Percentiles rank a stretch among this genome's conserved stretches.
Conservation (phyloP, 2,888 invertebrate genomes). For the Amphimallon solstitiale region DNA sequence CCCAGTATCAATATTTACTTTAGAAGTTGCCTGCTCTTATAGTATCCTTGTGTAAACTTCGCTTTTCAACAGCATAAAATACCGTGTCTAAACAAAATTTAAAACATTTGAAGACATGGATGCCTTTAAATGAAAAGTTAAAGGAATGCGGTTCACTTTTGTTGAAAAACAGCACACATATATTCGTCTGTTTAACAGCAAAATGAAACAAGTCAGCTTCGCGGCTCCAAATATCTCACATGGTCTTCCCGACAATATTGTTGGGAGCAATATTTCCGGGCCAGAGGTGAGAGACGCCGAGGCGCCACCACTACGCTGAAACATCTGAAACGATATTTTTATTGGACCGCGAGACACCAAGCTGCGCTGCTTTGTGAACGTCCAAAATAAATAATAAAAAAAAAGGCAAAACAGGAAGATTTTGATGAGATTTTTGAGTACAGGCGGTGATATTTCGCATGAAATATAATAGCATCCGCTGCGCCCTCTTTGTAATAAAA, state of each 20-base stretch:
- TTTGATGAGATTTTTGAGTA: no score
- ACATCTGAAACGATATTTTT: background rate
- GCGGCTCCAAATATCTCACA: conserved; percentile 36
- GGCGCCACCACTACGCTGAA: conserved; percentile 34
- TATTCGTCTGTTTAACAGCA: conserved; percentile 2
- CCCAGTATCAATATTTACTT: no score
- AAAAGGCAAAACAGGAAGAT: background rate
- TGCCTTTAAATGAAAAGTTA: no score
- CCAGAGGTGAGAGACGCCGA: conserved; percentile 34
- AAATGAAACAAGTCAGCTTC: conserved; percentile 35
- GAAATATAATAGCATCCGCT: no score
- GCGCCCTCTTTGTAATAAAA: no score
- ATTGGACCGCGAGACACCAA: background rate
- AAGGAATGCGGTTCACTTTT: conserved; percentile 1
- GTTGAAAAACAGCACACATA: conserved; percentile 5
- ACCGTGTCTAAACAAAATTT: no score
- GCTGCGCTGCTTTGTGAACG: background rate
- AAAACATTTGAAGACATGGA: no score
- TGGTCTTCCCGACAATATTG: conserved; percentile 30
- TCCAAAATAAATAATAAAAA: background rate
- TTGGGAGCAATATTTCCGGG: conserved; percentile 27
- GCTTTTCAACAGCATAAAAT: no score
- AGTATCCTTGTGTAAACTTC: no score
- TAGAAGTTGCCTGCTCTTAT: no score
- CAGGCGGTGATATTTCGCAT: no score